phyloP scores from a whole-genome alignment of 2,113 vertebrate species.

The Corythaeola cristata region DNA sequence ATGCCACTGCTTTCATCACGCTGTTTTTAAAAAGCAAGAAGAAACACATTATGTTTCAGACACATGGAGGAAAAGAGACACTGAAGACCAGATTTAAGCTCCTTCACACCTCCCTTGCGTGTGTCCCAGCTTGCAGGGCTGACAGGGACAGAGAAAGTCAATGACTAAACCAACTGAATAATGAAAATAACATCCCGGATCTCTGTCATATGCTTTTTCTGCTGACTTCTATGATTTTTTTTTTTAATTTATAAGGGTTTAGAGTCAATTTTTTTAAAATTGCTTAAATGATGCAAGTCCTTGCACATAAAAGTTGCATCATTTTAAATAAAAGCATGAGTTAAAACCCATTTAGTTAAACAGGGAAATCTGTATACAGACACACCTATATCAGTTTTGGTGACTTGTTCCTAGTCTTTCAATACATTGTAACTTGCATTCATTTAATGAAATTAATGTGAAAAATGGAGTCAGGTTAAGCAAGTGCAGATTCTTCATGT shows the following conservation, averaged over 20 bases:
- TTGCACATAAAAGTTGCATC: not conserved
- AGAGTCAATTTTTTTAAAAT: not conserved
- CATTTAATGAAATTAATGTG: not conserved
- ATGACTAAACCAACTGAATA: not conserved
- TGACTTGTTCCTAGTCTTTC: not conserved
- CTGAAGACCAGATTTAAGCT: not conserved
- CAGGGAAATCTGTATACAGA: not conserved
- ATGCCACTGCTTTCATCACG: fast-evolving
- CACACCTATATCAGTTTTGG: not conserved
- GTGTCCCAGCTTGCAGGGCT: not conserved
- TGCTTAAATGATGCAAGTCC: not conserved
- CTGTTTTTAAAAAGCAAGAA: not conserved
- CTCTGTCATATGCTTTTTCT: not conserved
- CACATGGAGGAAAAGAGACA: not conserved
- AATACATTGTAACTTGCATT: not conserved
- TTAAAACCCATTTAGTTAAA: not conserved
- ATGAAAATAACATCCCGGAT: not conserved
- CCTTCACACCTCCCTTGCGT: not conserved
- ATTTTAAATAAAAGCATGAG: not conserved
- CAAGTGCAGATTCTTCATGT: not conserved
- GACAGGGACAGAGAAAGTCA: not conserved
- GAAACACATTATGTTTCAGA: not conserved
- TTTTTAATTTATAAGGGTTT: not conserved
- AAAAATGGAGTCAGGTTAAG: not conserved
- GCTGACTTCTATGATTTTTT: not conserved